Percentiles rank a stretch among this genome's conserved stretches.
Conservation (phyloP, 2,113 vertebrate genomes). For the Cyanoderma ruficeps region DNA sequence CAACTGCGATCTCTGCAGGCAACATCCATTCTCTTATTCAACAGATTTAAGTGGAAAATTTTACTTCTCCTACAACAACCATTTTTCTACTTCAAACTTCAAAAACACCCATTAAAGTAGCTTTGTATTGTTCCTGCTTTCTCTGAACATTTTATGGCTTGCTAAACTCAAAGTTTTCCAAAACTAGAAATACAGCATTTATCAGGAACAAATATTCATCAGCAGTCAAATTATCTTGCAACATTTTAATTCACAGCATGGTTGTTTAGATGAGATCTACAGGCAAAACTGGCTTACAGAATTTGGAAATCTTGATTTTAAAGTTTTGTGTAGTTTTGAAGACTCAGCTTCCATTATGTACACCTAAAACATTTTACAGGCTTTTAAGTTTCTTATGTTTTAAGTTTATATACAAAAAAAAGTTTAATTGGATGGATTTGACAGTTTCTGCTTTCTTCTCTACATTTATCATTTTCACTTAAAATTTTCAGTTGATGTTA, state of each 20-base stretch:
- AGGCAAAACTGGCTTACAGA: background rate
- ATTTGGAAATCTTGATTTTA: background rate
- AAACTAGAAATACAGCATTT: background rate
- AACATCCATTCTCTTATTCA: background rate
- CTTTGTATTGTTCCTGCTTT: background rate
- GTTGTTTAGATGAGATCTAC: background rate
- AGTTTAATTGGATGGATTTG: background rate
- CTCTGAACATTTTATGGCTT: background rate
- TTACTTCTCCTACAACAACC: background rate
- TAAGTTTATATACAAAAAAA: background rate
- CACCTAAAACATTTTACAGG: background rate
- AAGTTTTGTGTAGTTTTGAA: background rate
- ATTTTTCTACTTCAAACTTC: background rate
- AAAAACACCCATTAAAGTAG: background rate
- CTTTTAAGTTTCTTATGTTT: background rate
- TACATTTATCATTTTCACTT: background rate
- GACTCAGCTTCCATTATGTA: background rate
- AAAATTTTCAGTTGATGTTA: background rate
- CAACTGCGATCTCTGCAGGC: background rate
- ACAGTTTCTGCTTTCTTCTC: background rate
- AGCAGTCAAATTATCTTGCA: background rate
- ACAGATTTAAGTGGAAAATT: background rate
- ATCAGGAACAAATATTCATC: background rate
- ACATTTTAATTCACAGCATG: background rate
- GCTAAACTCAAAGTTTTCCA: background rate